phyloP scores from a whole-genome alignment of 2,888 invertebrate species.

The Ophraella communa region DNA sequence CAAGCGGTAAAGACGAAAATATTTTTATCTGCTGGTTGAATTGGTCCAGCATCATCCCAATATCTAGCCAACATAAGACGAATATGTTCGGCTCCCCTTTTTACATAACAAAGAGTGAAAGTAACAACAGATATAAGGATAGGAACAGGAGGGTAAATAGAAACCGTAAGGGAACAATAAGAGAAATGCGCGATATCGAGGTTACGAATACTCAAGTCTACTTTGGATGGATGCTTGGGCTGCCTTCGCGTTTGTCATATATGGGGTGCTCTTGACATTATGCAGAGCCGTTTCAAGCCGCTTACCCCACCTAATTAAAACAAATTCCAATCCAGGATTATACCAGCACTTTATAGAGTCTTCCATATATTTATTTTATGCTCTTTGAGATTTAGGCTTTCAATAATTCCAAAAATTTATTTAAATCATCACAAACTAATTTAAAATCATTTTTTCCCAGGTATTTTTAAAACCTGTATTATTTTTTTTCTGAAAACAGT shows the following conservation, averaged over 20 bases:
- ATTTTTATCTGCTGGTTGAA: background rate
- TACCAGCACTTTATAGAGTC: too few relatives aligned
- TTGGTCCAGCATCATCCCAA: background rate
- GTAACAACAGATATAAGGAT: slow-evolving; percentile 18
- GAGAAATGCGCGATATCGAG: slow-evolving; percentile 30
- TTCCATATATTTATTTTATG: too few relatives aligned
- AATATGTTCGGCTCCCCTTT: slow-evolving; percentile 9
- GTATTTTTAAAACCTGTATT: too few relatives aligned
- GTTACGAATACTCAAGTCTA: slow-evolving; percentile 19
- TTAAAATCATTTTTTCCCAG: too few relatives aligned
- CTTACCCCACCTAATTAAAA: too few relatives aligned
- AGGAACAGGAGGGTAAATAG: slow-evolving; percentile 18
- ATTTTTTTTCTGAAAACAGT: too few relatives aligned
- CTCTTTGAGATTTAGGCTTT: too few relatives aligned
- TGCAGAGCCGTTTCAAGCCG: background rate
- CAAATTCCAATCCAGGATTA: too few relatives aligned
- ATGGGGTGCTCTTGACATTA: slow-evolving; percentile 11
- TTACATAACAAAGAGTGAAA: slow-evolving; percentile 11
- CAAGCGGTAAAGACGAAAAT: background rate
- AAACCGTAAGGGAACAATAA: slow-evolving; percentile 34
- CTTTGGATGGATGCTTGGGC: slow-evolving; percentile 14
- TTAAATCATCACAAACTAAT: too few relatives aligned
- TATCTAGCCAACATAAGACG: slow-evolving; percentile 19
- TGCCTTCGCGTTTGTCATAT: slow-evolving; percentile 14
- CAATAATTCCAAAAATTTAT: too few relatives aligned